Evolutionary conservation across 2,888 invertebrate genomes (phyloP), one percentile per base, ranked within the genome.

Genomic region (Scaptomyza caliginosa): DNA sequence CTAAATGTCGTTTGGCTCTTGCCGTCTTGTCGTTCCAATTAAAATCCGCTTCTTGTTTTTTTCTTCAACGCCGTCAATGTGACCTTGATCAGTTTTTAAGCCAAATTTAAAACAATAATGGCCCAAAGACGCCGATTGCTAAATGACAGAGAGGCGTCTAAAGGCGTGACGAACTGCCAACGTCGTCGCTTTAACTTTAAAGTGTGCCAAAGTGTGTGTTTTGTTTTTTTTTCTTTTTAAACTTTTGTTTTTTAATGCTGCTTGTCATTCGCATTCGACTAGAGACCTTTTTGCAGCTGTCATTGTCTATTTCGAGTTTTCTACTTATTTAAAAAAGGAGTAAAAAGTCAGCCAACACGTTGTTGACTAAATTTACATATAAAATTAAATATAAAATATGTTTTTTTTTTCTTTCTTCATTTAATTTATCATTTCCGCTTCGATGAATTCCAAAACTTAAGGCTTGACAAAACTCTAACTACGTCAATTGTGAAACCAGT

Each of bases 81-180:
- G 79, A 80, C 79, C 79, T 80, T 80, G 79, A 79, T 79, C 74
- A 69, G 59, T 57, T 72, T 72, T 77, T 72, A 63, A 78, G 68
- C 69, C 64, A 79, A 78, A 79, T 78, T 77, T 69, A 82, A 77
- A 74, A 58, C 80, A 77, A 77, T 80, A 80, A 79, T 80, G 62
- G 75, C 66, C 67, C 79, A 73, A 38, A 77, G 75, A 67, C 58
- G 24, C 23, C 28, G 38, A 36, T 62, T 56, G 56, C 68, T 62
- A 80, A 77, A 80, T 70, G 73, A 64, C 69, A 58, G 67, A 54
- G 79, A 67, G 66, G 67, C 80, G 77, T 74, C 77, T 81, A 79
- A 73, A 80, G 83, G 80, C 83, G 80, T 80, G 77, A 80, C 80
- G 76, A 80, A 80, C 77, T 80, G 77, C 74, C 77, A 66, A 76